Evolutionary conservation across 1,140 invertebrate genomes (phyloP).

Genomic region (Drosophila parabipectinata): DNA sequence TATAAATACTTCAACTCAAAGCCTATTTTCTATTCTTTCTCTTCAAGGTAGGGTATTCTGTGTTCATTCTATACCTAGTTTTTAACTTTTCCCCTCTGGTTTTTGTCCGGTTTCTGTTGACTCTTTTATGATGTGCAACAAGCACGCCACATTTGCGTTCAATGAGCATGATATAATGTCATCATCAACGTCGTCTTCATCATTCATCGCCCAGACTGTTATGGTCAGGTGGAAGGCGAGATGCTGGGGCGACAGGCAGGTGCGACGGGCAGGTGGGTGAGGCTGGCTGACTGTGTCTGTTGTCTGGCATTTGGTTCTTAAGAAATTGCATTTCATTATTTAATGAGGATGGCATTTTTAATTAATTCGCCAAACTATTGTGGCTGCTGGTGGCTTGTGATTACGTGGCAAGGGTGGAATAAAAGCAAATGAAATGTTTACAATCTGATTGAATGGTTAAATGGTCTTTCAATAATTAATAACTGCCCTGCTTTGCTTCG

Average conservation of each 20-base stretch:
- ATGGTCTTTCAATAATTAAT: slow-evolving; percentile 8
- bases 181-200: slow-evolving; percentile 65
- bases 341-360: slow-evolving; percentile 68
- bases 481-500: not conserved
- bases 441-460: slow-evolving; percentile 13
- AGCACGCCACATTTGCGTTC: slow-evolving; percentile 80
- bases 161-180: slow-evolving; percentile 81
- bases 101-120: slow-evolving; percentile 30
- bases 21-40: not conserved
- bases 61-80: not conserved
- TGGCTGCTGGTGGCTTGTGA: not conserved
- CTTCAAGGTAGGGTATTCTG: not conserved
- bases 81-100: slow-evolving; percentile 3
- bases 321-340: slow-evolving; percentile 56
- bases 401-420: not conserved
- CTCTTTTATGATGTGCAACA: slow-evolving; percentile 68
- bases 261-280: not conserved
- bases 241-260: not conserved
- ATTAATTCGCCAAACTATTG: slow-evolving; percentile 51
- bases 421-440: not conserved
- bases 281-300: slow-evolving; percentile 17
- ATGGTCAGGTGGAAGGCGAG: slow-evolving; percentile 42
- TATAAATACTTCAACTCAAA: too few relatives aligned
- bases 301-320: slow-evolving; percentile 59
- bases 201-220: slow-evolving; percentile 46